Conservation (phyloP, 2,888 invertebrate species). For the Ophion obscuratus region DNA sequence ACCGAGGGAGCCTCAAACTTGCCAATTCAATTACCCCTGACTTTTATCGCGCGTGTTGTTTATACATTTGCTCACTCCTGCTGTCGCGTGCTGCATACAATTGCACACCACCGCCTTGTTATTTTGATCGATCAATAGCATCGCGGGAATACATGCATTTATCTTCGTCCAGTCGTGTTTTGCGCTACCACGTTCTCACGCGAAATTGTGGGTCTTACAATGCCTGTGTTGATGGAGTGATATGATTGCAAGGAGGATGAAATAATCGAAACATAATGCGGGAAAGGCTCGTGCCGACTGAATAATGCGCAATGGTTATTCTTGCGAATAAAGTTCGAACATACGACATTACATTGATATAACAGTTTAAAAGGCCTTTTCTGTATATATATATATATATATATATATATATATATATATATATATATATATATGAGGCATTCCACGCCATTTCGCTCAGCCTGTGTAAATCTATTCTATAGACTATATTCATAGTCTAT, state of each 20-base stretch:
- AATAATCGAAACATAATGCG: constrained; percentile 36
- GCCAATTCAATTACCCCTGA: constrained; percentile 61
- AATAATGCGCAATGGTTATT: constrained; percentile 53
- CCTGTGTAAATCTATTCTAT: too few relatives aligned
- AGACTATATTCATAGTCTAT: too few relatives aligned
- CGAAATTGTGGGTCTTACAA: constrained; percentile 13
- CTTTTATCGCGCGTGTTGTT: constrained; percentile 45
- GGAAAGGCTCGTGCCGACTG: constrained; percentile 53
- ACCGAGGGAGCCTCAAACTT: constrained; percentile 32
- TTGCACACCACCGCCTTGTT: constrained; percentile 29
- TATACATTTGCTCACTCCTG: constrained; percentile 23
- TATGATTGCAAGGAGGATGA: constrained; percentile 22
- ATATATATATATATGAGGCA: too few relatives aligned
- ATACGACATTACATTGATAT: too few relatives aligned
- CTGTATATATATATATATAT: background rate
- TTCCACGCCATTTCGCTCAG: too few relatives aligned
- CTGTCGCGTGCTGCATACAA: constrained; percentile 51
- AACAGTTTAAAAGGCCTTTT: background rate
- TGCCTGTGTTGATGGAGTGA: constrained; percentile 15
- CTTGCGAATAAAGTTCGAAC: constrained; percentile 18
- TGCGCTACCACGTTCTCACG: constrained; percentile 36
- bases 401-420: too few relatives aligned
- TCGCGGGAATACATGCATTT: constrained; percentile 25
- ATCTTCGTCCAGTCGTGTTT: background rate
- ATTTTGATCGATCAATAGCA: constrained; percentile 56